phyloP scores from a whole-genome alignment of 1,140 invertebrate species.

The Camponotus vicinus region DNA sequence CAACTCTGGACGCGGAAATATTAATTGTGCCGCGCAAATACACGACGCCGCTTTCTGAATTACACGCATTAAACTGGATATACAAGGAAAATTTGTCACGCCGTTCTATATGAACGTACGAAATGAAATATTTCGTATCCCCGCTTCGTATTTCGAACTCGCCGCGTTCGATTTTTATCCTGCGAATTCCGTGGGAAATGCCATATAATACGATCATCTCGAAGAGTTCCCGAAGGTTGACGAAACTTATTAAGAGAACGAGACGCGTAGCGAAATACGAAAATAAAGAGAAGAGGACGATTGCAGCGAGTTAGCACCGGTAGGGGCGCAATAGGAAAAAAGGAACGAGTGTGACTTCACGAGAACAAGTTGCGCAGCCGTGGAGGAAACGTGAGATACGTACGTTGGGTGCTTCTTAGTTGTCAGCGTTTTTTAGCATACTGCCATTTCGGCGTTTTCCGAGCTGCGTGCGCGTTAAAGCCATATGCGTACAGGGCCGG shows the following conservation, averaged over 20 bases:
- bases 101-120: background rate
- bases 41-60: slow-evolving; percentile 65
- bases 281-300: slow-evolving; percentile 11
- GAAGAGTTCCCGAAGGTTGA: background rate
- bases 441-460: slow-evolving; percentile 75
- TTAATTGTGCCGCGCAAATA: slow-evolving; percentile 68
- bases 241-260: slow-evolving; percentile 20
- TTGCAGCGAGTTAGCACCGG: background rate
- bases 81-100: slow-evolving; percentile 61
- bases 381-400: slow-evolving; percentile 48
- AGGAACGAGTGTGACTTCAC: slow-evolving; percentile 9
- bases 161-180: background rate
- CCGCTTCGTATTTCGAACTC: background rate
- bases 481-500: slow-evolving; percentile 35
- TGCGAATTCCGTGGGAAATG: background rate
- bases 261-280: background rate
- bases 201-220: background rate
- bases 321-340: background rate
- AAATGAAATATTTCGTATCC: slow-evolving; percentile 29
- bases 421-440: slow-evolving; percentile 78
- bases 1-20: slow-evolving; percentile 72
- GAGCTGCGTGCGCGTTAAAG: slow-evolving; percentile 52
- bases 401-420: slow-evolving; percentile 62
- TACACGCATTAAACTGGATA: slow-evolving; percentile 33
- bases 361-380: slow-evolving; percentile 33